Base-by-base conservation (phyloP, 2,888 invertebrate genomes). In the Harpalus rubripes region DNA sequence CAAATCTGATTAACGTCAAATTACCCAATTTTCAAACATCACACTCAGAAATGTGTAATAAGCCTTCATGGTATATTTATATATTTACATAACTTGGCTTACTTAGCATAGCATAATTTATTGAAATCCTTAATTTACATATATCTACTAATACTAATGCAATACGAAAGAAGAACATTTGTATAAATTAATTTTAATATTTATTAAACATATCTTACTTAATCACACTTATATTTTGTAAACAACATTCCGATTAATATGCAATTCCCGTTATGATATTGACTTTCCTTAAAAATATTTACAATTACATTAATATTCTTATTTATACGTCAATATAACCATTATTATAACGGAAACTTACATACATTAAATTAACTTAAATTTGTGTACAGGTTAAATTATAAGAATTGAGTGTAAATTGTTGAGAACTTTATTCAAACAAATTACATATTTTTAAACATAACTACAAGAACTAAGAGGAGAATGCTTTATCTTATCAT, bases 321-420 rank as follows among this genome's bases (percentile, higher is more conserved):
- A 18, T 61, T 61, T 61, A 18, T 10, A 61, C 22, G 18, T 61
- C 22, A 61, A 10, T 0, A 59, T 16, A 18, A 6, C 59, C 22
- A 61, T 61, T 22, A 61, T 61, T 22, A 61, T 61, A 61, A 61
- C 61, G 61, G 61, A 61, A 15, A 59, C 15, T 3, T 52, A 52
- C 10, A 0, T 1, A 52, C 44, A 52, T 12, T 6, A 52, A 52
- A 52, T 52, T 5, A 59, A 16, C 7, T 59, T 12, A 59, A 59
- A 16, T n/a, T 16, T 16, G 18, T 59, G 3, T 59, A 52, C 44
- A 52, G 10, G 4, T 52, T 52, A 12, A 52, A 52, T 52, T 52
- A 52, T 52, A 52, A 32, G 32, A 32, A 6, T 32, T 32, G 32
- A 32, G 3, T 1, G 1, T 22, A 22, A 22, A 22, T 22, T 22